A percentile compares a stretch with the other conserved stretches of the same genome.
These are phyloP conservation scores for Rhynchopsitta pachyrhyncha DNA, from an alignment of 2,113 vertebrate species.

Conservation along the genomic window DNA sequence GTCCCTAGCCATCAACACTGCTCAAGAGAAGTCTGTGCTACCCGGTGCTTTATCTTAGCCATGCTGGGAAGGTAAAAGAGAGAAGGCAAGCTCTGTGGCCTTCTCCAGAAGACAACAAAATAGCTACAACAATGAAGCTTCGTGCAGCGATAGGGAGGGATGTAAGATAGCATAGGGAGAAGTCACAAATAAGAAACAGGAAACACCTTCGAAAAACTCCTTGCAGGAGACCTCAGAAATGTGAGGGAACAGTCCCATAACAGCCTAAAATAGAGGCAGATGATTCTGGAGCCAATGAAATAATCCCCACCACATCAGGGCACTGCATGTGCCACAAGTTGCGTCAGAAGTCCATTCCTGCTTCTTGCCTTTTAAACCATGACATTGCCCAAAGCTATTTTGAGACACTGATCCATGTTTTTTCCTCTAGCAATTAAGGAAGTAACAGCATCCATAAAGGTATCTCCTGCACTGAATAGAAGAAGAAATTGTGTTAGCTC, in stretches of 20 bases:
- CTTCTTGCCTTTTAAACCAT: neutral
- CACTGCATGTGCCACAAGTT: neutral
- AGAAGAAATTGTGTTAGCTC: neutral
- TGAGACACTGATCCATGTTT: accelerated
- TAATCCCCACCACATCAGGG: accelerated
- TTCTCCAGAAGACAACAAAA: neutral
- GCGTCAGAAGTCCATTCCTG: neutral
- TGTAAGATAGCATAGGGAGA: neutral
- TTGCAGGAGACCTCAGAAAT: neutral
- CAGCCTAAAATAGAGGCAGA: neutral
- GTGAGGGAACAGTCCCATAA: neutral
- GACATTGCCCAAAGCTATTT: neutral
- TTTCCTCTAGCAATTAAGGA: neutral
- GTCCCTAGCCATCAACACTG: neutral
- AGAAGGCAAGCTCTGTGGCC: neutral
- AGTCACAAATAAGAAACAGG: neutral
- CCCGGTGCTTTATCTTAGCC: neutral
- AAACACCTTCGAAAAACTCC: neutral
- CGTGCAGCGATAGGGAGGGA: neutral
- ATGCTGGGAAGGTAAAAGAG: neutral
- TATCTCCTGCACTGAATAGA: neutral
- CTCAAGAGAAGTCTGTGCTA: neutral
- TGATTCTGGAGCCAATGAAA: neutral
- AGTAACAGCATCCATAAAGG: neutral
- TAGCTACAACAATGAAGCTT: neutral